Conservation (phyloP, 2,888 invertebrate genomes). For the Byasa hedistus region DNA sequence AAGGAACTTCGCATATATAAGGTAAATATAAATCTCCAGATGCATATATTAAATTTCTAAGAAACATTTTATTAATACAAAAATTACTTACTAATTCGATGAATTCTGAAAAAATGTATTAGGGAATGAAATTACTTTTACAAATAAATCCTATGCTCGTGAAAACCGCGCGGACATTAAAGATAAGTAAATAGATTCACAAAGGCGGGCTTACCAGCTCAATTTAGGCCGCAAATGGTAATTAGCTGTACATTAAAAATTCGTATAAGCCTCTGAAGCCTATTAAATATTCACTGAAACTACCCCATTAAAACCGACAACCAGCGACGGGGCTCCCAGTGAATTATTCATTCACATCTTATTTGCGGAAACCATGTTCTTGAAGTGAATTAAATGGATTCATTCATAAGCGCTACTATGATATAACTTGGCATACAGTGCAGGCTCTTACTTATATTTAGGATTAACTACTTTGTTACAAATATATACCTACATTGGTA, state of each 20-base stretch:
- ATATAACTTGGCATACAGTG: background rate
- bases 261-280: conserved; percentile 39
- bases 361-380: conserved; percentile 24
- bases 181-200: conserved; percentile 31
- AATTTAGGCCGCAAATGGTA: conserved; percentile 42
- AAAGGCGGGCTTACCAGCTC: conserved; percentile 40
- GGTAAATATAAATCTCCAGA: too few relatives aligned
- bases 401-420: background rate
- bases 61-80: too few relatives aligned
- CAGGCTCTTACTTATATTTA: too few relatives aligned
- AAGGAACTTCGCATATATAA: too few relatives aligned
- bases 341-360: conserved; percentile 37
- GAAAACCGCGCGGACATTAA: conserved; percentile 22
- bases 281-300: conserved; percentile 38
- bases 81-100: background rate
- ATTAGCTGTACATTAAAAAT: conserved; percentile 45
- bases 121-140: background rate
- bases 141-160: background rate
- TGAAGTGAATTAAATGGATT: conserved; percentile 20
- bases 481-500: too few relatives aligned
- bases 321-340: conserved; percentile 41
- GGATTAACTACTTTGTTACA: too few relatives aligned
- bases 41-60: too few relatives aligned
- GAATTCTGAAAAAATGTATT: background rate
- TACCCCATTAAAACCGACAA: conserved; percentile 44